Base-by-base conservation (phyloP, 2,888 invertebrate genomes). In the Monoplex corrugatus region DNA sequence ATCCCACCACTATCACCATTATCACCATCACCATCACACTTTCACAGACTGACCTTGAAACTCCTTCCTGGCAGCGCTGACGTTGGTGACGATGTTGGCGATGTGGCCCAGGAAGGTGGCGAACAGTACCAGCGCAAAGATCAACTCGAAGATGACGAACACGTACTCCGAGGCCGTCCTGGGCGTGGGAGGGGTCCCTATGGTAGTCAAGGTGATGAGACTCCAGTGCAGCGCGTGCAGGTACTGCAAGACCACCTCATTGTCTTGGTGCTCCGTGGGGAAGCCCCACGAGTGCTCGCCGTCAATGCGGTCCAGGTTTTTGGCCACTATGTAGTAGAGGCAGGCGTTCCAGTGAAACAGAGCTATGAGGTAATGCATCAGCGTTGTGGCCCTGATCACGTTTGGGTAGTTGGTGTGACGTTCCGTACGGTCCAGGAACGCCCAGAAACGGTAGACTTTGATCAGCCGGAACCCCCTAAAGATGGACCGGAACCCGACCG, bases 311-410 rank as follows among this genome's bases (percentile, higher is more conserved):
- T 98, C 98, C 82, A 93, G 92, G 16, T 90, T 87, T 44, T 91
- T 92, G 32, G 93, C 94, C 84, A 95, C 94, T 43, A 99, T 98
- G 97, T 99, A 98, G 97, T 98, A 99, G 96, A 99, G 97, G 97
- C 99, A 99, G 96, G 99, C 99, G 97, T 99, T 99, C 99, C 99
- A 99, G 97, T 99, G 99, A 97, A 99, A 99, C 96, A 99, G 98
- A 97, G 99, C 99, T 97, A 99, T 97, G 96, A 99, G 97, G 97
- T 99, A 99, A 97, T 99, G 99, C 90, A 96, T 93, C 44, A 96
- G 92, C 10, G 95, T 95, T 10, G 95, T 86, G 0, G 96, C 95
- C n/a, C 96, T 93, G 87, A 96, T 98, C 95, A 99, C 97, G 97
- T 99, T 99, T 93, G 99, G 99, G 97, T 99, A 99, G 97, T 99